Base-by-base conservation (phyloP, 2,888 invertebrate genomes). In the Merodon equestris region DNA sequence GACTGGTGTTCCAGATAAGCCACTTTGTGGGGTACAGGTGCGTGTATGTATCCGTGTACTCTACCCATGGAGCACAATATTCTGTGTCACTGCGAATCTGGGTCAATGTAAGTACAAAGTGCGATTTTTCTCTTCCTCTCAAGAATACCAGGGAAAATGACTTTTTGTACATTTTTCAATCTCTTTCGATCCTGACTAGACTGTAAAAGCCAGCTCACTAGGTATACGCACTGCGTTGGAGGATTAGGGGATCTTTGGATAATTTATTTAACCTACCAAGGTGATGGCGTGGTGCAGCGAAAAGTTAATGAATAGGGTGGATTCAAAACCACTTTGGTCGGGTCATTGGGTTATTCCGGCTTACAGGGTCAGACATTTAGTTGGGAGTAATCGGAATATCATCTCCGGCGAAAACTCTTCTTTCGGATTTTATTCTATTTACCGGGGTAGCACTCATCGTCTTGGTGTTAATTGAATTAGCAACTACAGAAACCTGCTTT, bases 21-120 rank as follows among this genome's bases (percentile, higher is more conserved):
- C n/a, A n/a, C n/a, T n/a, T n/a, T n/a, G n/a, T n/a, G n/a, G n/a
- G n/a, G n/a, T n/a, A 27, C 38, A 44, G 73, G 53, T 67, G 77
- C 71, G 76, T 76, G 60, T 58, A 27, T 48, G 45, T 53, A 17
- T 17, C 56, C 34, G 40, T 47, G 40, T 14, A 12, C 18, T 17
- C 45, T 18, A n/a, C n/a, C n/a, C 50, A 68, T 68, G 51, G 36
- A 50, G 50, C 54, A 60, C 9, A 42, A 67, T n/a, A 73, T 77
- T 57, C 77, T 63, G 58, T 79, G 68, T 64, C 67, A 68, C 67
- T 47, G 57, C 40, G 10, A 68, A 79, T 74, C 68, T 74, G 53
- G 77, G 77, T 73, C 77, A 79, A 74, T 73, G 68, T 68, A 68
- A 79, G 68, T 61, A 67, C 40, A 19, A 72, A 67, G 61, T 50